Base-by-base conservation (phyloP, 2,888 invertebrate species). In the Drosophila koepferae region DNA sequence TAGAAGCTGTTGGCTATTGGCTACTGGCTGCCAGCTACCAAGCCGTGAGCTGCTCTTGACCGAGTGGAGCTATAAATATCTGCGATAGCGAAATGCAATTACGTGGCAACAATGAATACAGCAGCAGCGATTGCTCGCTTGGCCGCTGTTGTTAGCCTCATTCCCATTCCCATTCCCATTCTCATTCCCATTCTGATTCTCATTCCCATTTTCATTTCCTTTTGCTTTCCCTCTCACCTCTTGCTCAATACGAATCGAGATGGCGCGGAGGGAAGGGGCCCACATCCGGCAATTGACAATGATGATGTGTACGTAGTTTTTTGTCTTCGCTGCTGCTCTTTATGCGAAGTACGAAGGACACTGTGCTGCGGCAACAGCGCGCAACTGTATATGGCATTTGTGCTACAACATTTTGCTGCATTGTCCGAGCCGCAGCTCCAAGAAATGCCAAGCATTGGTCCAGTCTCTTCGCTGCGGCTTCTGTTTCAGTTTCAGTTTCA, bases 61-160 rank as follows among this genome's bases (percentile, higher is more conserved):
- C 91, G 89, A 92, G 91, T 91, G 90, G 79, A 85, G 91, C 90
- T 86, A 92, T 91, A 91, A 91, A 91, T 91, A 91, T 91, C 91
- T 82, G 85, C 91, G 91, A 92, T 91, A 91, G 91, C 89, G 91
- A 88, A 92, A 91, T 91, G 92, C 92, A 91, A 91, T 91, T 91
- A 91, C 90, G 91, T 90, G 91, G 82, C 91, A 92, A 91, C 90
- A 92, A 91, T 91, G 91, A 92, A 92, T 89, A 90, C 89, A 81
- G 80, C 85, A 81, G 85, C 86, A 80, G 77, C 89, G 90, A 86
- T 86, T 86, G 86, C 82, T 81, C 74, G 80, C 83, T 77, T 77
- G 74, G 71, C 65, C 74, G 75, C 80, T 63, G 63, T 67, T 73
- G 69, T 67, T 71, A 77, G 55, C 44, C 16, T 41, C 41, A 10